Evolutionary conservation across 2,888 invertebrate species (phyloP).

Genomic region (Ethmia dodecea): DNA sequence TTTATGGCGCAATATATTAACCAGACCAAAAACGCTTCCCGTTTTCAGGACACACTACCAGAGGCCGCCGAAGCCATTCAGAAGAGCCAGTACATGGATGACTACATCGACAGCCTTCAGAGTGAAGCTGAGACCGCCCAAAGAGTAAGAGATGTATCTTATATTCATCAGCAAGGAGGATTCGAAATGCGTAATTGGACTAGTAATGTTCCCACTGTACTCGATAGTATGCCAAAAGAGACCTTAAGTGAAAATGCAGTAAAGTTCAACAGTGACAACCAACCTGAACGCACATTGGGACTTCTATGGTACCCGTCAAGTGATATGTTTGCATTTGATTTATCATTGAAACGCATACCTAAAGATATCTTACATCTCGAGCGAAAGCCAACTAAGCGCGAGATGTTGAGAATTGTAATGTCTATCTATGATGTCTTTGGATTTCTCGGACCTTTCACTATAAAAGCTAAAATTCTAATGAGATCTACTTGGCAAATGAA

Average conservation of each 20-base stretch:
- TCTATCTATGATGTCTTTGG: slow-evolving; percentile 19
- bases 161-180: slow-evolving; percentile 14
- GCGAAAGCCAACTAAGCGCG: slow-evolving; percentile 15
- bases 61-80: slow-evolving; percentile 10
- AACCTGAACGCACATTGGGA: slow-evolving; percentile 14
- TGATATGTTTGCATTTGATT: slow-evolving; percentile 11
- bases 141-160: slow-evolving; percentile 4
- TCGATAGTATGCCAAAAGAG: slow-evolving; percentile 19
- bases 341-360: slow-evolving; percentile 5
- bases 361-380: slow-evolving; percentile 2
- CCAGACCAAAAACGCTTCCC: slow-evolving; percentile 11
- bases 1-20: slow-evolving; percentile 13
- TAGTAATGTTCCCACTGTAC: slow-evolving; percentile 12
- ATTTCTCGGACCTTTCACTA: slow-evolving; percentile 12
- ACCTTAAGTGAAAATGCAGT: slow-evolving; percentile 8
- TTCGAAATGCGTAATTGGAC: slow-evolving; percentile 17
- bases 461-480: slow-evolving; percentile 15
- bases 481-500: slow-evolving; percentile 13
- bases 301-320: slow-evolving; percentile 9
- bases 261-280: slow-evolving; percentile 11
- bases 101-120: slow-evolving; percentile 12
- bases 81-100: slow-evolving; percentile 12
- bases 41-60: slow-evolving; percentile 4
- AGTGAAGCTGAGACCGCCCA: slow-evolving; percentile 7
- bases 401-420: slow-evolving; percentile 10